Conservation (phyloP, 1,140 invertebrate genomes). For the Helicoverpa zea region DNA sequence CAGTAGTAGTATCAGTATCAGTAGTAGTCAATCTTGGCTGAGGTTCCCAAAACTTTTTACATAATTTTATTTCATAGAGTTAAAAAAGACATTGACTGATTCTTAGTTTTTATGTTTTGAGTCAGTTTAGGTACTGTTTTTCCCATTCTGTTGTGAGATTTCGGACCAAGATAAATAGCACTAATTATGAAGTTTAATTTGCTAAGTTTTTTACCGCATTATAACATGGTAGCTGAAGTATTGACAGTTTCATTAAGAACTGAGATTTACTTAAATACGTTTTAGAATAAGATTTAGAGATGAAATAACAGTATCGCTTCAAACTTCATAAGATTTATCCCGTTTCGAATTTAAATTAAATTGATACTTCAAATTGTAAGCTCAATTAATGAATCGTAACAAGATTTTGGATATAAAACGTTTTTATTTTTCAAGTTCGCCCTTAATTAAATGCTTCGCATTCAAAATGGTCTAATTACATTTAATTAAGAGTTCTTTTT, state of each 20-base stretch:
- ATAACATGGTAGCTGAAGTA: not conserved
- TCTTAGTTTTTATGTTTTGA: not conserved
- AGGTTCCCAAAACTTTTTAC: not conserved
- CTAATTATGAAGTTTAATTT: not conserved
- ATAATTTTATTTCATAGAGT: not conserved
- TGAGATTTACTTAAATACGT: not conserved
- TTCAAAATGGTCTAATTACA: not conserved
- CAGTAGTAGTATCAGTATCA: too few species aligned
- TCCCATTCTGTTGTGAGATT: not conserved
- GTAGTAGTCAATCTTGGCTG: not conserved
- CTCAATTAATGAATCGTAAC: conserved; percentile 6
- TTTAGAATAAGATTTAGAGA: not conserved
- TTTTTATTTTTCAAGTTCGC: not conserved
- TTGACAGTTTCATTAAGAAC: not conserved
- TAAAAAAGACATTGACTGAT: not conserved
- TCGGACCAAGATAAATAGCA: not conserved
- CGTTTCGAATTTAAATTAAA: not conserved
- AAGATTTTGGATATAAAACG: not conserved
- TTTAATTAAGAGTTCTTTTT: not conserved
- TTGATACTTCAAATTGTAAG: not conserved
- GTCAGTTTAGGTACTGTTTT: not conserved
- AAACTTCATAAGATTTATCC: not conserved
- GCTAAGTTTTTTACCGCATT: not conserved
- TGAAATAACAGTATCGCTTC: not conserved
- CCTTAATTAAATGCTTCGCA: not conserved